Evolutionary conservation across 1,140 invertebrate species (phyloP).

Genomic region (Lordiphosa stackelbergi): DNA sequence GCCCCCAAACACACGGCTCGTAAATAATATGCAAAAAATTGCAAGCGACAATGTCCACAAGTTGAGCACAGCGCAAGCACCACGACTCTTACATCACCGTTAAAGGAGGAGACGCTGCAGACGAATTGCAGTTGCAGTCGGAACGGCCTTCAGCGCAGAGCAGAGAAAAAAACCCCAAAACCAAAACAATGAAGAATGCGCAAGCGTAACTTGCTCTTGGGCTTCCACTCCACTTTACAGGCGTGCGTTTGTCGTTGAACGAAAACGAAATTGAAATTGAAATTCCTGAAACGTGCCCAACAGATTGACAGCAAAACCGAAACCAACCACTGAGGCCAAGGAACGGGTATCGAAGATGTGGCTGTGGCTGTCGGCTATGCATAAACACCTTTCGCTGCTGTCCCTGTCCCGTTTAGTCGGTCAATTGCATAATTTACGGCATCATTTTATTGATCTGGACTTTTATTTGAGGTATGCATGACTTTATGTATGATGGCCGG

Average conservation of each 20-base stretch:
- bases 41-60: slow-evolving; percentile 41
- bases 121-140: slow-evolving; percentile 2
- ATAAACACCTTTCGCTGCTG: slow-evolving; percentile 64
- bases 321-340: slow-evolving; percentile 8
- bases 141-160: slow-evolving; percentile 33
- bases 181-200: slow-evolving; percentile 63
- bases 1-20: slow-evolving; percentile 6
- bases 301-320: slow-evolving; percentile 27
- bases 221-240: slow-evolving; percentile 9
- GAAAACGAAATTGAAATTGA: slow-evolving; percentile 56
- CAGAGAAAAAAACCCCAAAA: slow-evolving; percentile 35
- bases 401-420: slow-evolving; percentile 41
- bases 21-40: slow-evolving; percentile 57
- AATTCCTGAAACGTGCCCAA: slow-evolving; percentile 60
- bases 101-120: slow-evolving; percentile 11
- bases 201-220: slow-evolving; percentile 26
- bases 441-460: slow-evolving; percentile 68
- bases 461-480: slow-evolving; percentile 65
- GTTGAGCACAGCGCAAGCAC: not conserved
- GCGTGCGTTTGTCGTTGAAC: slow-evolving; percentile 30
- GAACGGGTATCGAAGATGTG: slow-evolving; percentile 32
- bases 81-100: slow-evolving; percentile 38
- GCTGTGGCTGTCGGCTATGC: slow-evolving; percentile 21
- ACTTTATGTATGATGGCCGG: slow-evolving; percentile 31
- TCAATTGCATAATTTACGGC: slow-evolving; percentile 68